Percentiles rank a stretch among this genome's conserved stretches.
Conservation (phyloP, 2,888 invertebrate species). For the Luperina nickerlii region DNA sequence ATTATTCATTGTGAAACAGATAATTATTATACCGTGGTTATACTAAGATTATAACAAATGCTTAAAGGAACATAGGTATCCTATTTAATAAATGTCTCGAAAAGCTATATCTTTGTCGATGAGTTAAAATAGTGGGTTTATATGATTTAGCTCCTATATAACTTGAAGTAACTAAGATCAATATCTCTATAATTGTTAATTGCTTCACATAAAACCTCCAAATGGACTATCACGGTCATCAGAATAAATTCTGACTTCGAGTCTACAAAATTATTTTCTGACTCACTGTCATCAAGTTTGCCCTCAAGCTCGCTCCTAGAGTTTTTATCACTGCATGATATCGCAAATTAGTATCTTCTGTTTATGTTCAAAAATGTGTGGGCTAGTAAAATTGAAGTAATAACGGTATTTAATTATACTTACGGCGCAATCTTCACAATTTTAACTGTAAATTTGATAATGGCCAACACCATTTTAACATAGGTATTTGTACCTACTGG, state of each 20-base stretch:
- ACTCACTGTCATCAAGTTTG: constrained; percentile 10
- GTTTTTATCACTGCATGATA: constrained; percentile 17
- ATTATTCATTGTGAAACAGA: not conserved
- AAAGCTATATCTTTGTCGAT: not conserved
- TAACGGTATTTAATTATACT: constrained; percentile 47
- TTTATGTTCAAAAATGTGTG: constrained; percentile 25
- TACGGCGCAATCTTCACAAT: constrained; percentile 1
- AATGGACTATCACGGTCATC: not conserved
- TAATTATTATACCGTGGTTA: not conserved
- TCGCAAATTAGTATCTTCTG: constrained; percentile 29
- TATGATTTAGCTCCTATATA: not conserved
- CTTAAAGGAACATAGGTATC: not conserved
- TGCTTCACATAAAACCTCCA: not conserved
- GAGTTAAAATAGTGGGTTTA: not conserved
- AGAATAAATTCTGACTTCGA: not conserved
- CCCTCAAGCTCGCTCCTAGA: constrained; percentile 18
- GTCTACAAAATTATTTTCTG: not conserved
- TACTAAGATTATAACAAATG: not conserved
- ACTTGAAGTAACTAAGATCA: not conserved
- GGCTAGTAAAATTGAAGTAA: constrained; percentile 15
- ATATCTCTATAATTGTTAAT: not conserved
- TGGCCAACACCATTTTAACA: not conserved
- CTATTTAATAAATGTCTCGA: not conserved
- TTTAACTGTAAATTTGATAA: constrained; percentile 27
- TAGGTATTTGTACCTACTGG: no score